Conservation (phyloP, 2,113 vertebrate genomes). For the Phrynosoma platyrhinos region DNA sequence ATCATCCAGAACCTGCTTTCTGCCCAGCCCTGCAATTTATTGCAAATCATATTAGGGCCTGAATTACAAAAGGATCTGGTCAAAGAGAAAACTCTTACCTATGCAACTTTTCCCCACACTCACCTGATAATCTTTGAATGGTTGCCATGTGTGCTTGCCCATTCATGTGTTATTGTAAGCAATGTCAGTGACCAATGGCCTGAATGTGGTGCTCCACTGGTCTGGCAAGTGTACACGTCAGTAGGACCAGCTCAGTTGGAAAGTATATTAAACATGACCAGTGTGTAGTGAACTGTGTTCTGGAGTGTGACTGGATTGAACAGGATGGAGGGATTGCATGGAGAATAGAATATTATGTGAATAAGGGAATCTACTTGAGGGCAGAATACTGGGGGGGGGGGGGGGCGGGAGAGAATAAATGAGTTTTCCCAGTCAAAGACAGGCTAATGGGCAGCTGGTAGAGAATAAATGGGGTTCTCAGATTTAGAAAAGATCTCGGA, state of each 20-base stretch:
- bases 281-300: background rate
- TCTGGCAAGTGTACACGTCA: background rate
- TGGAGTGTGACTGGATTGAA: background rate
- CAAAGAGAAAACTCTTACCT: too few species aligned
- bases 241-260: background rate
- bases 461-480: background rate
- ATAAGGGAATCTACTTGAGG: background rate
- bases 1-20: background rate
- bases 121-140: background rate
- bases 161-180: background rate
- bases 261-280: background rate
- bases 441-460: background rate
- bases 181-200: background rate
- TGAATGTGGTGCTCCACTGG: background rate
- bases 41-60: background rate
- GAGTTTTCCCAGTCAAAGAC: too few species aligned
- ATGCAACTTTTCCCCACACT: background rate
- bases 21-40: too few species aligned
- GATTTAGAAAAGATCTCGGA: background rate
- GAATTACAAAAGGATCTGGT: background rate
- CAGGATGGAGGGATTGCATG: background rate
- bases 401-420: background rate
- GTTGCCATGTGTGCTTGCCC: background rate
- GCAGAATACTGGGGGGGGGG: background rate
- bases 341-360: background rate